phyloP scores from a whole-genome alignment of 2,888 invertebrate species.

The Cylindroiulus punctatus region DNA sequence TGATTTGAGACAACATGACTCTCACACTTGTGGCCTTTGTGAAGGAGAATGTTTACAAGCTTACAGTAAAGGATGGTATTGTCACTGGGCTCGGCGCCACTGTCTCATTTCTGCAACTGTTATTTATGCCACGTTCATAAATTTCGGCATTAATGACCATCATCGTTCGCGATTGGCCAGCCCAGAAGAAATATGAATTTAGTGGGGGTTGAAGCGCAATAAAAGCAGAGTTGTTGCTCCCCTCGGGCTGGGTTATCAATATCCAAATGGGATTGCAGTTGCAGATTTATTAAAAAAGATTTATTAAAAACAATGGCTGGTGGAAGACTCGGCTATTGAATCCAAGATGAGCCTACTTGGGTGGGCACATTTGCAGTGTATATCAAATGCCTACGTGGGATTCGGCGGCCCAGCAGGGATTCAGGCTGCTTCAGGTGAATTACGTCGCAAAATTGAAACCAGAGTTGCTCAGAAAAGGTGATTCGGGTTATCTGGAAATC shows the following conservation, averaged over 20 bases:
- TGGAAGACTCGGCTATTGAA: not conserved
- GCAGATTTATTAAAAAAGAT: not conserved
- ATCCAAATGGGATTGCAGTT: slow-evolving; percentile 9
- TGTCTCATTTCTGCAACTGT: not conserved
- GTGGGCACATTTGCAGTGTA: not conserved
- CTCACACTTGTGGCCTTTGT: too few species aligned
- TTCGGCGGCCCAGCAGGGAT: not conserved
- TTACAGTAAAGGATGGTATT: too few species aligned
- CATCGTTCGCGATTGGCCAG: not conserved
- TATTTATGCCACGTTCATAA: slow-evolving; percentile 8
- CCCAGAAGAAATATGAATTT: not conserved
- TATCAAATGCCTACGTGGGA: slow-evolving; percentile 10
- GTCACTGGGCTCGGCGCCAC: not conserved
- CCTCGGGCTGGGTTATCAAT: not conserved
- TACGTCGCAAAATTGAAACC: not conserved
- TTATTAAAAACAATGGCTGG: not conserved
- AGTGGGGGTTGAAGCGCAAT: not conserved
- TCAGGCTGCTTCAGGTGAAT: slow-evolving; percentile 10
- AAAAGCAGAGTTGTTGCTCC: not conserved
- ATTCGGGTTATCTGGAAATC: not conserved
- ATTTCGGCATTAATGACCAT: not conserved
- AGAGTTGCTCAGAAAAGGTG: not conserved
- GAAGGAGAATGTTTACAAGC: too few species aligned
- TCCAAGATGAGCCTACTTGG: slow-evolving; percentile 7
- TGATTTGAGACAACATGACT: too few species aligned